Evolutionary conservation across 1,140 invertebrate species (phyloP).

Genomic region (Oscheius sp.): DNA sequence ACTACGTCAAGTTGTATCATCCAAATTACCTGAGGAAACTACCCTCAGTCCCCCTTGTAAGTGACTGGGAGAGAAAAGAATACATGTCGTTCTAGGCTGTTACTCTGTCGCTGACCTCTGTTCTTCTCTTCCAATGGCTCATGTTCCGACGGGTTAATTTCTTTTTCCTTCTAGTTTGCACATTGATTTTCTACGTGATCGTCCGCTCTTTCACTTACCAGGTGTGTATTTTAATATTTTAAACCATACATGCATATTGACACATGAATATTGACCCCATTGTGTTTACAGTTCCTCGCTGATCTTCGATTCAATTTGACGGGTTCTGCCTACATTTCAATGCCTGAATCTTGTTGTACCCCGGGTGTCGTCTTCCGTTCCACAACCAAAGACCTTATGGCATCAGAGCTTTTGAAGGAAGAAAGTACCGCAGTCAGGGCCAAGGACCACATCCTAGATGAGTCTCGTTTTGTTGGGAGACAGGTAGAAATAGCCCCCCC

Average conservation of each 20-base stretch:
- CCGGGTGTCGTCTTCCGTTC: slow-evolving; percentile 18
- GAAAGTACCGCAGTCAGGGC: not conserved
- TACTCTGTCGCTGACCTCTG: not conserved
- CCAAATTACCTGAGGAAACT: slow-evolving; percentile 14
- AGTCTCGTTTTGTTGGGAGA: slow-evolving; percentile 10
- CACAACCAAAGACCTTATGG: not conserved
- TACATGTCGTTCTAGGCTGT: not conserved
- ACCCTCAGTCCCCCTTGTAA: not conserved
- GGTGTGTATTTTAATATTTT: not conserved
- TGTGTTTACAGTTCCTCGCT: slow-evolving; percentile 12
- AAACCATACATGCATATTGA: too few species aligned
- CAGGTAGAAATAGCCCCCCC: slow-evolving; percentile 1
- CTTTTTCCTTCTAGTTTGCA: not conserved
- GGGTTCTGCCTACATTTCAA: slow-evolving; percentile 23
- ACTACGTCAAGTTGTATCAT: slow-evolving; percentile 22
- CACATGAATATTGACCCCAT: too few species aligned
- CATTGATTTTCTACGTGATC: not conserved
- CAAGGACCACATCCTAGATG: slow-evolving; percentile 22
- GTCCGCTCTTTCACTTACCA: not conserved
- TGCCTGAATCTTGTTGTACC: slow-evolving; percentile 23
- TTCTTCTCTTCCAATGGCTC: not conserved
- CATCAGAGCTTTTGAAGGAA: not conserved
- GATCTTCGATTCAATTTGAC: slow-evolving; percentile 14
- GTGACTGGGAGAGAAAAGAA: not conserved
- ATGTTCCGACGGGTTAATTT: not conserved